Evolutionary conservation across 2,888 invertebrate genomes (phyloP), one percentile per base, ranked within the genome.

Genomic region (Diachrysia chrysitis): DNA sequence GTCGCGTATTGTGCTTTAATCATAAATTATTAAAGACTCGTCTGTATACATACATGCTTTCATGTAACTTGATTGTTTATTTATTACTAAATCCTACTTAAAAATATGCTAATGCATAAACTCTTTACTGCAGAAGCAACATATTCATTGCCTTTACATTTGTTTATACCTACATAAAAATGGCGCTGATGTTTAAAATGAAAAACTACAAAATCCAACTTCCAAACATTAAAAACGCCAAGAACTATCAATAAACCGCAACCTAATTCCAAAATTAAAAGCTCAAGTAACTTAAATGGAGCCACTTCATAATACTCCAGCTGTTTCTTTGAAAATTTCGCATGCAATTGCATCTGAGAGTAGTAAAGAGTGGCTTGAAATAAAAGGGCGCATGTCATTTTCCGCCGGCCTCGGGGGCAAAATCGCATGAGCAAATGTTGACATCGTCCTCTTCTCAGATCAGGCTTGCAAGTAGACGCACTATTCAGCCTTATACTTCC

Each of bases 361-460:
- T 77, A 78, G 79, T 83, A 82, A 87, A 87, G 86, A 87, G 87
- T 79, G 81, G 81, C 48, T 51, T 58, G 68, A 78, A 87, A 87
- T 85, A 87, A 87, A 89, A 84, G 82, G 84, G 86, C 78, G 89
- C 89, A 91, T 89, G 92, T 91, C 93, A 91, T 93, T 93, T 92
- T 83, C 87, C 87, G 85, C 85, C 83, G 78, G 87, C 87, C 89
- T 84, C 86, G 81, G 74, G 87, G 89, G 87, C 77, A 71, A 86
- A 91, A 91, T 91, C 90, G 86, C 87, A 84, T 83, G 84, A 87
- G 92, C 89, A 93, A 94, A 93, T 93, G 93, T 93, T 93, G 92
- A 91, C 93, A 87, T 87, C 89, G 87, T 86, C 85, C 90, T 90
- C 81, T 81, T 79, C 79, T 79, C 82, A 83, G 87, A 89, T 89